phyloP scores from a whole-genome alignment of 2,888 invertebrate genomes.

The Drosophila affinis region DNA sequence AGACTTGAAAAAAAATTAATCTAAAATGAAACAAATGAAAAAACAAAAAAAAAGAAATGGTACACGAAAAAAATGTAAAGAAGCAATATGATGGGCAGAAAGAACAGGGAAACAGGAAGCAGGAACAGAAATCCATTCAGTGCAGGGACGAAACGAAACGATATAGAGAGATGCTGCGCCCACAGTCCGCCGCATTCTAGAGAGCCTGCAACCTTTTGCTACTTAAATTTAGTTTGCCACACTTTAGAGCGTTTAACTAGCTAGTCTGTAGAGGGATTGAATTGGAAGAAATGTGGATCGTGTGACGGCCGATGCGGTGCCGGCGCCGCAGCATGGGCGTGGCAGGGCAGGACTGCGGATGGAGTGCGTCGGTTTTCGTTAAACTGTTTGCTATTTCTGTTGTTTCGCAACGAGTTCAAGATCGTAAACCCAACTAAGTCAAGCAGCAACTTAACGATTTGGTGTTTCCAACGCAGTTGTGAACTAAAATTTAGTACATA shows the following conservation, averaged over 20 bases:
- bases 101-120: slow-evolving; percentile 19
- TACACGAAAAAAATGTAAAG: slow-evolving; percentile 53
- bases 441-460: slow-evolving; percentile 71
- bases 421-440: slow-evolving; percentile 75
- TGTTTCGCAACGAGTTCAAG: slow-evolving; percentile 56
- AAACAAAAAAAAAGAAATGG: slow-evolving; percentile 27
- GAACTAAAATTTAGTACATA: slow-evolving; percentile 79
- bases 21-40: slow-evolving; percentile 51
- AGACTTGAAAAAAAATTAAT: slow-evolving; percentile 81
- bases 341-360: slow-evolving; percentile 21
- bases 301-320: slow-evolving; percentile 43
- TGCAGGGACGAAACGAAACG: slow-evolving; percentile 9
- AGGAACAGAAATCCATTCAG: slow-evolving; percentile 20
- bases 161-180: slow-evolving; percentile 19
- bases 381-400: slow-evolving; percentile 26
- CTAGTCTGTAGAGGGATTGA: slow-evolving; percentile 62
- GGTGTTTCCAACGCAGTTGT: slow-evolving; percentile 80
- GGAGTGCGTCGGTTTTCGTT: slow-evolving; percentile 11
- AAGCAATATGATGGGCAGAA: slow-evolving; percentile 37
- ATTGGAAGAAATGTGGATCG: slow-evolving; percentile 35
- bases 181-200: slow-evolving; percentile 38
- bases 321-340: slow-evolving; percentile 45
- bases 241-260: slow-evolving; percentile 42
- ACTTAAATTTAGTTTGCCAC: slow-evolving; percentile 42
- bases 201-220: slow-evolving; percentile 42